Evolutionary conservation across 2,113 vertebrate species (phyloP).

Genomic region (Prunella fulvescens): DNA sequence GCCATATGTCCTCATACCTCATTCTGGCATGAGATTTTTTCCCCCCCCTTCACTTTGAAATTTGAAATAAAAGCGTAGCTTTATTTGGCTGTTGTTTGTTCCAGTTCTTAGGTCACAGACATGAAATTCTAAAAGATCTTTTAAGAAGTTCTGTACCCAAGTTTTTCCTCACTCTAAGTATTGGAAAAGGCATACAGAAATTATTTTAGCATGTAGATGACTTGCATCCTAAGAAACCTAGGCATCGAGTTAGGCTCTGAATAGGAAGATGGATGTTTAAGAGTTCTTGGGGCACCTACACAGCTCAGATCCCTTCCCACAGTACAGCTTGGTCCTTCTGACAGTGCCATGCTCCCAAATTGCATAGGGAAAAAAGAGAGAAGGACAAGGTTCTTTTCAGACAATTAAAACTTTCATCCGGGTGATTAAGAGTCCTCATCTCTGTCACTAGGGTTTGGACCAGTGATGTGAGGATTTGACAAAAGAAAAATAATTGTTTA

Average conservation of each 20-base stretch:
- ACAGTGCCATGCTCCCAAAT: background rate
- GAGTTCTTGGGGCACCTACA: background rate
- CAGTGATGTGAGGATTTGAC: background rate
- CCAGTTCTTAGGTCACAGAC: background rate
- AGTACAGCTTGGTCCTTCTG: background rate
- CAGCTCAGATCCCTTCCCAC: background rate
- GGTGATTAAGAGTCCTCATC: background rate
- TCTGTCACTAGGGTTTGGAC: background rate
- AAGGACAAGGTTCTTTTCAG: background rate
- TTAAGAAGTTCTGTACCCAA: background rate
- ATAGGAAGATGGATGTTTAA: background rate
- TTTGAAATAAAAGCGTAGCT: background rate
- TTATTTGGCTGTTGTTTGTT: background rate
- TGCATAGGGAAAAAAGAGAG: background rate
- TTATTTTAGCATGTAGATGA: background rate
- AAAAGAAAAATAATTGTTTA: background rate
- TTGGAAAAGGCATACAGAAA: background rate
- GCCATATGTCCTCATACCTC: constrained; percentile 58
- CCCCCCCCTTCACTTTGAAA: background rate
- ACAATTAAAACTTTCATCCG: background rate
- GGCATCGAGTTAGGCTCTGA: background rate
- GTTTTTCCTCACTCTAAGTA: background rate
- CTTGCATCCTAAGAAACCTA: background rate
- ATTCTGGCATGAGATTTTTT: background rate
- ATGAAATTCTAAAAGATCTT: background rate